A percentile compares a stretch with the other conserved stretches of the same genome.
Evolutionary conservation across 2,113 vertebrate genomes (phyloP).

Genomic region (Saiga tatarica): DNA sequence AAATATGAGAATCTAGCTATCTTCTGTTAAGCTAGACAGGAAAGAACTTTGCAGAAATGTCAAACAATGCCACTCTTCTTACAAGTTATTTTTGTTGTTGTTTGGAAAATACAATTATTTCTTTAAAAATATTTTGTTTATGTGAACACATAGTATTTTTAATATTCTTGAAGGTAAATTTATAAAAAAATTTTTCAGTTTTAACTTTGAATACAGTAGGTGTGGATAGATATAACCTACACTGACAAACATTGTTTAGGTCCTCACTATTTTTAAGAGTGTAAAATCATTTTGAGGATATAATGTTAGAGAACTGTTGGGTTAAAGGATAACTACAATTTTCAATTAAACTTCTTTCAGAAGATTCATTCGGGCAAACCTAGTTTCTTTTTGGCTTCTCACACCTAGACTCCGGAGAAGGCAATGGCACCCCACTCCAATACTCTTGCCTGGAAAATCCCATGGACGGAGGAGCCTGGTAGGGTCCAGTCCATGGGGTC

Average conservation of each 20-base stretch:
- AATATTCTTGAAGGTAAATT: not conserved
- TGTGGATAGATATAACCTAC: not conserved
- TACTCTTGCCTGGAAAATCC: no score
- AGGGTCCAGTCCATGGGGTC: no score
- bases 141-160: not conserved
- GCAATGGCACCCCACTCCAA: no score
- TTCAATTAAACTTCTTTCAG: conserved; percentile 10
- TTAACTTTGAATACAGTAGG: not conserved
- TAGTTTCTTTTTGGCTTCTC: not conserved
- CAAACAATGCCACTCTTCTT: not conserved
- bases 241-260: not conserved
- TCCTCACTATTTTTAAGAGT: not conserved
- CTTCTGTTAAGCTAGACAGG: not conserved
- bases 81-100: not conserved
- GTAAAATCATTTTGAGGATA: not conserved
- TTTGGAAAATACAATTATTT: not conserved
- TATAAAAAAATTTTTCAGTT: not conserved
- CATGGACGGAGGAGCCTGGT: no score
- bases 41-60: not conserved
- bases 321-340: conserved; percentile 20
- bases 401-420: not conserved
- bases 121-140: not conserved
- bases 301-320: not conserved
- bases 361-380: not conserved
- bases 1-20: not conserved